These are phyloP conservation scores for Eledona agricola DNA, from an alignment of 2,888 invertebrate genomes.

Conservation along the genomic window DNA sequence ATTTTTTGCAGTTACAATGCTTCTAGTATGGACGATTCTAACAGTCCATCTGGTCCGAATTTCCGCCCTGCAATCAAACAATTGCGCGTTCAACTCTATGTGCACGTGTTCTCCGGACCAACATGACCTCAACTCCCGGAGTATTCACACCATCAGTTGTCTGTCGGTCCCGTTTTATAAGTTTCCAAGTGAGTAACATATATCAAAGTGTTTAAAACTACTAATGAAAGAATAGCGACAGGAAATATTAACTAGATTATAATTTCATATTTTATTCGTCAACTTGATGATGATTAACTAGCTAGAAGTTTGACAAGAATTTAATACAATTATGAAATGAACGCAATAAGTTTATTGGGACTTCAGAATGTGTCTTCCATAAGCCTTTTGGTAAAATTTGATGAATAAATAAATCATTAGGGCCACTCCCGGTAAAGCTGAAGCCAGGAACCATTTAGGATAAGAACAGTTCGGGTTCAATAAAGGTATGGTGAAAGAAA, in stretches of 20 bases:
- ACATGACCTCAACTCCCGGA: conserved; percentile 55
- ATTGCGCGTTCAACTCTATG: conserved; percentile 74
- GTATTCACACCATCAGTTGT: conserved; percentile 69
- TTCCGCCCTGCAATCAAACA: conserved; percentile 54
- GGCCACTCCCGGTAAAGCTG: conserved; percentile 69
- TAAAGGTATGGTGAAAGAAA: conserved; percentile 64
- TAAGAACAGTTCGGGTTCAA: conserved; percentile 65
- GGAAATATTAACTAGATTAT: too few species aligned
- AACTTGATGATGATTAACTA: too few species aligned
- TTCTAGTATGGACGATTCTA: conserved; percentile 52
- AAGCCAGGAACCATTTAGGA: conserved; percentile 65
- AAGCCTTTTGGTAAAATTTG: conserved; percentile 71
- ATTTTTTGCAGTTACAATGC: conserved; percentile 55
- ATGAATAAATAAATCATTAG: conserved; percentile 71
- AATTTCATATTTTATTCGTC: too few species aligned
- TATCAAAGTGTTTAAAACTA: neutral
- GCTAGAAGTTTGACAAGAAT: too few species aligned
- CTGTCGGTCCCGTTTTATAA: conserved; percentile 77
- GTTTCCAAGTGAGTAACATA: conserved; percentile 69
- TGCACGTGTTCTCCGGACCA: conserved; percentile 75
- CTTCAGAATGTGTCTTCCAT: too few species aligned
- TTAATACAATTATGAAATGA: too few species aligned
- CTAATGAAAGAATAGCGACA: neutral
- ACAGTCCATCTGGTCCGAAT: conserved; percentile 51
- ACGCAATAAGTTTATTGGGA: too few species aligned